Conservation (phyloP, 2,797 vertebrate species). For the Falco peregrinus region DNA sequence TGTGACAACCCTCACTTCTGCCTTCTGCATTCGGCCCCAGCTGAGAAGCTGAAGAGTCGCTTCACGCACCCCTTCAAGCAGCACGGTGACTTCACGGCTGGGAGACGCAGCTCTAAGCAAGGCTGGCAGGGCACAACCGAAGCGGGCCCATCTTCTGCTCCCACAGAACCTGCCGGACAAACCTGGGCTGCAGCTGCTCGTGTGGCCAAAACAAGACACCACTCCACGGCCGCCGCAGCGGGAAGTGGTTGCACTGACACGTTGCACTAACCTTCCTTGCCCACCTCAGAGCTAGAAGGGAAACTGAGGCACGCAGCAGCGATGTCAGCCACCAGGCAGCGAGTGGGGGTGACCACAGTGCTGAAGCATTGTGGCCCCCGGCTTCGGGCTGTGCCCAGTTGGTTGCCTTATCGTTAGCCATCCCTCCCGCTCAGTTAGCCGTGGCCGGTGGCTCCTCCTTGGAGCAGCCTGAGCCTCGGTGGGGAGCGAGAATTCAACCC, state of each 20-base stretch:
- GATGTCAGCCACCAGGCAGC: not conserved
- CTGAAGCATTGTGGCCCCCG: rapidly evolving
- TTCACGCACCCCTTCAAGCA: not conserved
- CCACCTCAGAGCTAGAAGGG: not conserved
- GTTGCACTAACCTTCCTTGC: not conserved
- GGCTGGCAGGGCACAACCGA: not conserved
- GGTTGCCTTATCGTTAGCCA: not conserved
- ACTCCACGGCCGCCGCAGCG: not conserved
- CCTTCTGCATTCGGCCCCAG: not conserved
- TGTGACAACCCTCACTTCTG: not conserved
- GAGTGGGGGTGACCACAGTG: not conserved
- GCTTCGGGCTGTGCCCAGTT: too few species aligned
- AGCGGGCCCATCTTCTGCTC: rapidly evolving
- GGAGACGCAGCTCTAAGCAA: not conserved
- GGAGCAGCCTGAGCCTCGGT: not conserved
- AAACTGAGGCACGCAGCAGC: not conserved
- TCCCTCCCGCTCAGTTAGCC: too few species aligned
- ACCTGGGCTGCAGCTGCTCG: not conserved
- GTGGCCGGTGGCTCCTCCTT: not conserved
- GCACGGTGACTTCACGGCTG: rapidly evolving
- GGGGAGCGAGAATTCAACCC: not conserved
- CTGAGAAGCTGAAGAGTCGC: not conserved
- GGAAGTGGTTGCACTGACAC: not conserved
- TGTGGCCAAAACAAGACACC: not conserved
- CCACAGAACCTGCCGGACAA: not conserved